Evolutionary conservation across 1,140 invertebrate genomes (phyloP), one percentile per base, ranked within the genome.

Genomic region (Telenomus remus): DNA sequence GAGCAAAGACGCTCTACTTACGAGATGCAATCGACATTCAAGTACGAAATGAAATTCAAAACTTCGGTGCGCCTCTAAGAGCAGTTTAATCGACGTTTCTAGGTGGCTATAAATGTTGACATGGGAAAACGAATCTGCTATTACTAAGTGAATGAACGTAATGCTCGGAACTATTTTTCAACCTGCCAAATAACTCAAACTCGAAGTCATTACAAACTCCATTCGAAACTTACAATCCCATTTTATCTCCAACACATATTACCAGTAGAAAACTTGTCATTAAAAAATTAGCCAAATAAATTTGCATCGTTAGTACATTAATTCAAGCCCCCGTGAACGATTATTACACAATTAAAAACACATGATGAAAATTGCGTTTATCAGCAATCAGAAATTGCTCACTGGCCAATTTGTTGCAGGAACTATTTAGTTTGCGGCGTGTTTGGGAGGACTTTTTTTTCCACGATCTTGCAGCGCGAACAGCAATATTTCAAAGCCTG

Each of bases 31-130:
- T 69, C 39, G 35, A 59, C 43, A 15, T 27, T 47, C 55, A 44
- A 19, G 48, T 53, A 46, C 47, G 15, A 51, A 69, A 59, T 39
- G 65, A 66, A 60, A 59, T 43, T 59, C 12, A 43, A 69, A 69
- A 69, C 55, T 69, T 69, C 59, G 64, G 51, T 68, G 51, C 42
- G 57, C 64, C 19, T 27, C 51, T 60, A 43, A 69, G 49, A 69
- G 37, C 43, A 59, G 34, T 69, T 69, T 59, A 59, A 69, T 59
- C 55, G 65, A 69, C 65, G 33, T 69, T 50, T 50, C 65, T 69
- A 60, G 42, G 42, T 44, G 42, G 44, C 27, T 27, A 54, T 60
- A 47, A 60, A 59, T 60, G 56, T 60, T 69, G 33, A 60, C 56
- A 54, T 16, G 42, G 49, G 14, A 57, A 69, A 42, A 53, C 35